phyloP scores from a whole-genome alignment of 2,888 invertebrate species.

The Atrina japonica region DNA sequence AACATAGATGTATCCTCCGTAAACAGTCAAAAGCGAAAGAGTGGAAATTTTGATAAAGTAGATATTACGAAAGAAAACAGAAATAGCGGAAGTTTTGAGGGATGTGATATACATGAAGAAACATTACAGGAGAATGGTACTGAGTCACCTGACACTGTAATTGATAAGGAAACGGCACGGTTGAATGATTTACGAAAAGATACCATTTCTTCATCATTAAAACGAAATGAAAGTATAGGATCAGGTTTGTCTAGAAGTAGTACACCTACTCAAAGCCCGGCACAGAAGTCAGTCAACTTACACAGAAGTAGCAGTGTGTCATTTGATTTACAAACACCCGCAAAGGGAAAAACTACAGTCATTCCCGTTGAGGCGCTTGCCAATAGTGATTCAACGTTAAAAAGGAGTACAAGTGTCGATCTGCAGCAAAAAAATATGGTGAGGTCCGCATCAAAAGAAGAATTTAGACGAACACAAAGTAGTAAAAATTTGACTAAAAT shows the following conservation, averaged over 20 bases:
- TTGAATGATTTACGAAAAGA: constrained; percentile 15
- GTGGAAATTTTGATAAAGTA: background rate
- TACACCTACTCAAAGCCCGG: background rate
- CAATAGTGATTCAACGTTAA: background rate
- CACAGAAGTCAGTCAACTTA: background rate
- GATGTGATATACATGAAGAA: background rate
- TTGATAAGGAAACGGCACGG: constrained; percentile 13
- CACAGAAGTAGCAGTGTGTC: constrained; percentile 15
- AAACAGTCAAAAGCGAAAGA: background rate
- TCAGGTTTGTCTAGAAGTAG: background rate
- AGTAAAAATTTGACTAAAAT: no score
- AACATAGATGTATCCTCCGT: no score
- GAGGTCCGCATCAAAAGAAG: constrained; percentile 18
- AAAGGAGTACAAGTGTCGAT: constrained; percentile 16
- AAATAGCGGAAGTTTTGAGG: background rate
- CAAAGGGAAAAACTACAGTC: background rate
- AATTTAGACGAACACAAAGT: constrained; percentile 7
- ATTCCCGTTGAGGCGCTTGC: background rate
- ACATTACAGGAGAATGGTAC: background rate
- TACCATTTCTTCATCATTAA: constrained; percentile 17
- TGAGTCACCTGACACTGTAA: background rate
- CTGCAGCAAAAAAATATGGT: constrained; percentile 15
- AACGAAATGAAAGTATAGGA: constrained; percentile 10
- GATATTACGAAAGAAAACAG: background rate
- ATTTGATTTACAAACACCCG: constrained; percentile 10